Evolutionary conservation across 1,140 invertebrate genomes (phyloP).

Genomic region (Bombus superbus): DNA sequence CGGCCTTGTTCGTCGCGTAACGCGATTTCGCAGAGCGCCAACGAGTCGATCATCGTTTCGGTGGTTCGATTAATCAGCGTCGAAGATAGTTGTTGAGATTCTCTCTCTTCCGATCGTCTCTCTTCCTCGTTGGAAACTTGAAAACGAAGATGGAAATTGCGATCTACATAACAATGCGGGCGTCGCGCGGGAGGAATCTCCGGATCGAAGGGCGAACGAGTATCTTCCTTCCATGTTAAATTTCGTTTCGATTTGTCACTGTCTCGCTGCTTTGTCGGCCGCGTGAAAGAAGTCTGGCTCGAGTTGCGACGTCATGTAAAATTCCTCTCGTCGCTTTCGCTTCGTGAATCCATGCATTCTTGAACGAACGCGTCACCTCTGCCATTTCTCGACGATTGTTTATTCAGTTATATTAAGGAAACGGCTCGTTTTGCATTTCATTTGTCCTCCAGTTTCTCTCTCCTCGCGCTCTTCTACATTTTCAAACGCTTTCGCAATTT

Average conservation of each 20-base stretch:
- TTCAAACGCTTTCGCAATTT: not conserved
- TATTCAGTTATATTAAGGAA: constrained; percentile 22
- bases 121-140: too few relatives aligned
- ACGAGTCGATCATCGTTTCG: not conserved
- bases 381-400: constrained; percentile 5
- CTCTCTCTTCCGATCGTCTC: not conserved
- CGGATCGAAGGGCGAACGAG: not conserved
- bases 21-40: not conserved
- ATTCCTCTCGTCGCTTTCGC: constrained; percentile 4
- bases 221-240: constrained; percentile 20
- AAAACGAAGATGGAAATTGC: not conserved
- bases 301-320: constrained; percentile 21
- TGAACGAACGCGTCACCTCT: constrained; percentile 1
- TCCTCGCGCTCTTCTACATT: not conserved
- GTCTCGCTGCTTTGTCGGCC: constrained; percentile 11
- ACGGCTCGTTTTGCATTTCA: not conserved
- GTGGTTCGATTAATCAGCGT: constrained; percentile 1
- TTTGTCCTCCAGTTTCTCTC: not conserved
- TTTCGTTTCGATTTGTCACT: constrained; percentile 50
- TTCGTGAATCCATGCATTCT: constrained; percentile 25
- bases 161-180: constrained; percentile 7
- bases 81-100: not conserved
- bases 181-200: not conserved
- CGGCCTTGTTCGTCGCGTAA: not conserved
- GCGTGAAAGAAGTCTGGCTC: constrained; percentile 9